These are phyloP conservation scores for Pteropus alecto DNA, from an alignment of 2,113 vertebrate genomes.

Conservation along the genomic window DNA sequence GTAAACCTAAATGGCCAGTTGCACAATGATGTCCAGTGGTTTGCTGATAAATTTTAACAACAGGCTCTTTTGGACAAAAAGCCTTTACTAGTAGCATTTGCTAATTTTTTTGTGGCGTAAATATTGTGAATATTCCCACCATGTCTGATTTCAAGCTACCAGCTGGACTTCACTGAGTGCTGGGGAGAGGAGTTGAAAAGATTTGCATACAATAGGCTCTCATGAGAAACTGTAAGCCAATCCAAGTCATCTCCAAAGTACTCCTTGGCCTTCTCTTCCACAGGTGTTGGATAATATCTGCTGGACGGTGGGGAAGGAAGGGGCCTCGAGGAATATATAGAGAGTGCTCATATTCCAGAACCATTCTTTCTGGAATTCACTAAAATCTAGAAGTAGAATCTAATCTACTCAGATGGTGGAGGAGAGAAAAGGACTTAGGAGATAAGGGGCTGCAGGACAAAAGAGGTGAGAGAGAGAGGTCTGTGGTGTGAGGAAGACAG, in stretches of 20 bases:
- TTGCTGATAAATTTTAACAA: background rate
- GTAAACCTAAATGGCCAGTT: background rate
- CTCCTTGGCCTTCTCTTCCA: background rate
- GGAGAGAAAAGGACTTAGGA: background rate
- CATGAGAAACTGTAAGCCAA: background rate
- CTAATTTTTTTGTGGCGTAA: background rate
- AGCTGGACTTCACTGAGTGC: background rate
- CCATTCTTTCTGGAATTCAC: background rate
- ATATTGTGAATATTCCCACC: background rate
- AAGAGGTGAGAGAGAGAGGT: background rate
- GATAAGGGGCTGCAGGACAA: fast-evolving
- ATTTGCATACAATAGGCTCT: background rate
- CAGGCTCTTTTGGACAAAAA: background rate
- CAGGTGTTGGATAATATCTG: too few species aligned
- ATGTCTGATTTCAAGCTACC: background rate
- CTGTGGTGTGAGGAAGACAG: fast-evolving
- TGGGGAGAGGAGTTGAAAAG: background rate
- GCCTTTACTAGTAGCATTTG: background rate
- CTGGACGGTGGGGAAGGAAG: too few species aligned
- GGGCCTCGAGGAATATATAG: fast-evolving
- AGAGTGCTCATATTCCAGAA: too few species aligned
- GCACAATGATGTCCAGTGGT: background rate
- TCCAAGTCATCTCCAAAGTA: fast-evolving
- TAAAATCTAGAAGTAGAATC: background rate
- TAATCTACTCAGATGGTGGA: background rate